Base-by-base conservation (phyloP, 1,140 invertebrate genomes). In the Drosophila takahashii region DNA sequence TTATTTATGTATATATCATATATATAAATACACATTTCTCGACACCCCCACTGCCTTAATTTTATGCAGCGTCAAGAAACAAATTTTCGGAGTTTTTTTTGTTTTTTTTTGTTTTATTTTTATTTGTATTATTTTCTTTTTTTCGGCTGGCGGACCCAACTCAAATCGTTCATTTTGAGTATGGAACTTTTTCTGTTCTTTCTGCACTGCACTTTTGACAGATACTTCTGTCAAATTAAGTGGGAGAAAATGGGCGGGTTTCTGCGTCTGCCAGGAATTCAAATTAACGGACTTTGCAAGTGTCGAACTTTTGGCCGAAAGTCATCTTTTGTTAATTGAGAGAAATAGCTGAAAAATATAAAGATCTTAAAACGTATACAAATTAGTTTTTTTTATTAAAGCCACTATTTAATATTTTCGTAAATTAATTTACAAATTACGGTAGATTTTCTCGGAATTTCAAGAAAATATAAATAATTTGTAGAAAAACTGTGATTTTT, bases 61-160 rank as follows among this genome's bases (percentile, higher is more conserved):
- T 81, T 86, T 86, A 81, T 78, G 78, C 74, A 87, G 83, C 61
- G 83, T 75, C 74, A 81, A 80, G 65, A 61, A 64, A 26, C 60
- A 54, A 67, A 47, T 61, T 36, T 41, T 50, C 39, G 51, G 36
- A 54, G 16, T 13, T 34, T 57, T 32, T 32, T 42, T 15, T 7
- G 18, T 29, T 59, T 48, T 47, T 22, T 39, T 45, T 34, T 13
- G 3, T 5, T 6, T 37, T 42, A n/a, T 34, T 18, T 34, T 22
- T 22, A 22, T 22, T 22, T 22, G 22, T 22, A 22, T 22, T 22
- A 22, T 22, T 22, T 22, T 22, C 22, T 22, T 50, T 48, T 50
- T 50, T 32, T 42, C 18, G 15, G 10, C 18, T 13, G 37, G 18
- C 51, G 41, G 50, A 71, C 51, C 65, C 66, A 71, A 70, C 65